These are phyloP conservation scores for Misgurnus anguillicaudatus DNA, from an alignment of 2,113 vertebrate genomes.

Conservation along the genomic window DNA sequence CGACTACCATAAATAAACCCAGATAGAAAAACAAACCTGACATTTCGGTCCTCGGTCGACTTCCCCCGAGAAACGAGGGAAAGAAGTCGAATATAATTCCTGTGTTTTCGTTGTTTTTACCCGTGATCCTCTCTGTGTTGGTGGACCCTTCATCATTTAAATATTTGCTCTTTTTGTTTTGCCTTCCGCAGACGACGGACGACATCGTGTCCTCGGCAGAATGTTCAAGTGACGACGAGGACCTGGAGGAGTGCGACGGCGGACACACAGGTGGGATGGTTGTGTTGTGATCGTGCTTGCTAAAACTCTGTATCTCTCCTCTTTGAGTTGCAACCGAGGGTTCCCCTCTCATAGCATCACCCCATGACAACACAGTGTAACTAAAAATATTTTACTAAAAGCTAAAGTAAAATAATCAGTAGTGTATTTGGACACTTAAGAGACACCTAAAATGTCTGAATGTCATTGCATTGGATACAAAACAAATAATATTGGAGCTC, in stretches of 20 bases:
- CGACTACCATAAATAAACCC: constrained; percentile 65
- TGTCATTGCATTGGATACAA: neutral
- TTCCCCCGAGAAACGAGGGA: constrained; percentile 64
- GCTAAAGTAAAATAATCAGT: neutral
- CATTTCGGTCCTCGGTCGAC: constrained; percentile 5
- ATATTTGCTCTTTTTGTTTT: constrained; percentile 2
- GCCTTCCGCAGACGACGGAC: constrained; percentile 84
- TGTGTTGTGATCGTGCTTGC: constrained; percentile 91
- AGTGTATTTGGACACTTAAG: neutral
- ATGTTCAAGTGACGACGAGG: constrained; percentile 97
- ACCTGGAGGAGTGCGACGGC: constrained; percentile 95
- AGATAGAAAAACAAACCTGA: constrained; percentile 52
- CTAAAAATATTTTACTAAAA: constrained; percentile 44
- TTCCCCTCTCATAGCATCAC: constrained; percentile 84
- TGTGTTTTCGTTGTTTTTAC: constrained; percentile 9
- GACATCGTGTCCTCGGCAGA: constrained; percentile 97
- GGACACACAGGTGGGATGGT: constrained; percentile 97
- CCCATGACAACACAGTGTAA: constrained; percentile 87
- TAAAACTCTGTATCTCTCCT: constrained; percentile 69
- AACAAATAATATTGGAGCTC: neutral
- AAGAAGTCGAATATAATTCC: constrained; percentile 53
- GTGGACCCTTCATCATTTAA: neutral
- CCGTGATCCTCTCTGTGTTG: constrained; percentile 13
- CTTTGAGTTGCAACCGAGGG: constrained; percentile 87
- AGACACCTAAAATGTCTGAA: neutral